Base-by-base conservation (phyloP, 2,888 invertebrate genomes). In the Bedellia somnulentella region DNA sequence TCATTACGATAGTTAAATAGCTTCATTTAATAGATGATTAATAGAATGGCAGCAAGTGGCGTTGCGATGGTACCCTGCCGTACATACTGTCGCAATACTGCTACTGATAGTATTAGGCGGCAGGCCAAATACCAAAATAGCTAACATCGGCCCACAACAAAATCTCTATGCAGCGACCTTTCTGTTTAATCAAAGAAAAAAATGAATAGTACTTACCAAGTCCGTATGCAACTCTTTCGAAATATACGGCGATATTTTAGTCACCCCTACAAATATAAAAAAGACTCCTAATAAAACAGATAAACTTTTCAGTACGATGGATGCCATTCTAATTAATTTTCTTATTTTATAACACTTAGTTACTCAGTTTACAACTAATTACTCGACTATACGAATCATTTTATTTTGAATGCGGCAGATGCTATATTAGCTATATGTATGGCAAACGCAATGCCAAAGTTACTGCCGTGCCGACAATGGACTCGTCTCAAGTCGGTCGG, bases 201-300 rank as follows among this genome's bases (percentile, higher is more conserved):
- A 29, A 31, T 26, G 18, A 27, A 34, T 27, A 32, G 29, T 22
- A 58, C 88, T 85, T 70, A 95, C 95, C 87, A 96, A 82, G 76
- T 96, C 95, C 80, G 92, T 93, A 64, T 96, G 95, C 38, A 96
- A 82, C 68, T 96, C 96, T 79, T 92, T 92, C 49, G 93, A 95
- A 42, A 96, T 84, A 47, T 87, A 83, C 41, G 93, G 93, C 38
- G 94, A 89, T 39, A 96, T 70, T 76, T 96, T 96, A 53, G 96
- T 87, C 35, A 89, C 85, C 35, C 96, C 96, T 42, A 95, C 92
- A 60, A 96, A 94, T 52, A 96, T 85, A 64, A 96, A 96, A 77
- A 96, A 96, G 47, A 95, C 78, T 37, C 96, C 96, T 55, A 96
- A 77, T 30, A 96, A 82, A 47, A 96, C 79, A 29, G 95, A 95